Conservation (phyloP, 2,113 vertebrate genomes). For the Jaculus jaculus region DNA sequence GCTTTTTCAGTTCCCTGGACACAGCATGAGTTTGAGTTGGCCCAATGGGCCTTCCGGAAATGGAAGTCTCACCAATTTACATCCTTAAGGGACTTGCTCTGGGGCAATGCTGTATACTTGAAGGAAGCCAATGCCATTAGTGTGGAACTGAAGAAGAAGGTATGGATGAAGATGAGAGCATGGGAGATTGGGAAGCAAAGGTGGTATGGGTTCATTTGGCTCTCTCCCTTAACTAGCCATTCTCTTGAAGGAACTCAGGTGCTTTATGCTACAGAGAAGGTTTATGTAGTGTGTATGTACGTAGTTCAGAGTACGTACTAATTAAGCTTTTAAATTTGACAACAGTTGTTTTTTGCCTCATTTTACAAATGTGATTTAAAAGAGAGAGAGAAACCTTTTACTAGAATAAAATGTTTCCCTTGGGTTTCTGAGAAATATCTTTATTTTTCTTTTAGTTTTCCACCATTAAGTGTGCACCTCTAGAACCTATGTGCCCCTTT, state of each 20-base stretch:
- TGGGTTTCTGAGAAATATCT: not conserved
- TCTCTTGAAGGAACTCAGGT: not conserved
- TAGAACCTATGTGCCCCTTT: not conserved
- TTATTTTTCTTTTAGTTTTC: conserved; percentile 5
- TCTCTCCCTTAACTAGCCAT: not conserved
- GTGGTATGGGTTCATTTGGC: not conserved
- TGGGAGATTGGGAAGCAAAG: accelerated
- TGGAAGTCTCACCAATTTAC: conserved; percentile 99
- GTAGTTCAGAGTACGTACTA: not conserved
- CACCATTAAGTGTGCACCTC: not conserved
- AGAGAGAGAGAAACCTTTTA: not conserved
- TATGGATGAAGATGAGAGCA: conserved; percentile 62
- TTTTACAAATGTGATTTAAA: conserved; percentile 11
- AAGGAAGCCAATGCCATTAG: conserved; percentile 99
- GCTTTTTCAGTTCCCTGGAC: conserved; percentile 93
- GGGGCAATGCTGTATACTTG: conserved; percentile 97
- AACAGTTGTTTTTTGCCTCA: not conserved
- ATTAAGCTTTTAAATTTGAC: not conserved
- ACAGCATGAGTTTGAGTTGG: conserved; percentile 94
- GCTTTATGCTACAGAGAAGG: not conserved
- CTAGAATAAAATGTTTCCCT: not conserved
- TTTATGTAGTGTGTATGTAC: not conserved
- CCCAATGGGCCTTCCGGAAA: conserved; percentile 98
- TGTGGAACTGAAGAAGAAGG: conserved; percentile 98
- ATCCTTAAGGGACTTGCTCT: conserved; percentile 95